Base-by-base conservation (phyloP, 2,113 vertebrate species). In the Polypterus senegalus region DNA sequence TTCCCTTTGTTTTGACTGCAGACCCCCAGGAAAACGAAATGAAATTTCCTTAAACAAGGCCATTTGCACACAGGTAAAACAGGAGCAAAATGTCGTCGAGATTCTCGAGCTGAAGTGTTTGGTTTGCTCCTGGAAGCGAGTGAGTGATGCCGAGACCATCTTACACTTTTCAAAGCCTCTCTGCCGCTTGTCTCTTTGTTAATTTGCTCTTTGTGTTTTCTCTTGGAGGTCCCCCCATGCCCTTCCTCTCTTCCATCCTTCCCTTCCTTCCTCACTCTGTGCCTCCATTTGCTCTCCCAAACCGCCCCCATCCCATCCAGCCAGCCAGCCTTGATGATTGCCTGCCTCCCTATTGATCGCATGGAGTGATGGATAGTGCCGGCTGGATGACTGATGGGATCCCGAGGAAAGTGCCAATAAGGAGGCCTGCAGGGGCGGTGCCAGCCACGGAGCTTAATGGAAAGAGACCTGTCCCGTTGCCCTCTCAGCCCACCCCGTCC, bases 301-400 rank as follows among this genome's bases (percentile, higher is more conserved):
- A 46, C 59, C 67, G 61, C 68, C 55, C 73, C 75, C 71, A 81
- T 81, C 79, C 83, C 86, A 85, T 86, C 84, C 82, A 86, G 88
- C 84, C 84, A 81, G 76, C 76, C 72, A 77, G 79, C 81, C 73
- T 81, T 89, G 89, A 91, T 90, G 89, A 89, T 89, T 90, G 86
- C 81, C 74, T 82, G 84, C 83, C 87, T 86, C 82, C 85, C 86
- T 92, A 95, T 94, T 93, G 91, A 93, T 89, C 87, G 80, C 74
- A 51, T 67, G 73, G 71, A 63, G 81, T 88, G 88, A 89, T 86
- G 86, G 89, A 87, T 89, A 83, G 83, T 77, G 69, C 70, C 81
- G 80, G 74, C 76, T 78, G 81, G 79, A 79, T 91, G 90, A 91
- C 83, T 85, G 86, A 92, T 92, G 88, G 88, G 86, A 76, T 77